Conservation (phyloP, 2,888 invertebrate species). For the Eupithecia abbreviata region DNA sequence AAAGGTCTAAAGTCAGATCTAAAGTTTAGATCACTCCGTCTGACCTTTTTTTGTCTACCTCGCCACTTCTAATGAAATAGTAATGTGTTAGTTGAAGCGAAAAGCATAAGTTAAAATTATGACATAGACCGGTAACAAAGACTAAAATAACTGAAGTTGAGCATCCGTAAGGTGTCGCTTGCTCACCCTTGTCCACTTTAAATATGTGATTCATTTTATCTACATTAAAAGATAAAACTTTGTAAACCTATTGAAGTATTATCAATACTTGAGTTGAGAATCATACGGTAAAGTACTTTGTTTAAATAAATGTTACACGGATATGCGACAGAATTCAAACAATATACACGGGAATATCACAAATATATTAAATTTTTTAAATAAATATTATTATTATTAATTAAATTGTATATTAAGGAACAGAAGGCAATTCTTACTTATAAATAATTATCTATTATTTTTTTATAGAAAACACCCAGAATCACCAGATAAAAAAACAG, state of each 20-base stretch:
- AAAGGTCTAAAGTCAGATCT: no score
- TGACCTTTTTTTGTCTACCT: background rate
- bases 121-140: background rate
- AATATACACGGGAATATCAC: background rate
- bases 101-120: background rate
- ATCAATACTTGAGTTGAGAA: background rate
- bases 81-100: background rate
- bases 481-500: no score
- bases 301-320: background rate
- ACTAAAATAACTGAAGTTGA: background rate
- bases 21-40: background rate
- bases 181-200: constrained; percentile 1
- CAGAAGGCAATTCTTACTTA: no score
- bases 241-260: background rate
- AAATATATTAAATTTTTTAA: no score
- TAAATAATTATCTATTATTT: no score
- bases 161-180: background rate
- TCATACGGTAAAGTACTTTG: background rate
- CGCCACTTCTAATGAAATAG: background rate
- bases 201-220: background rate
- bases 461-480: no score
- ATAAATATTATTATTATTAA: no score
- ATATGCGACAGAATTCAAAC: background rate
- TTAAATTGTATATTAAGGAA: no score
- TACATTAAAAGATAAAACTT: background rate